Percentiles rank a stretch among this genome's conserved stretches.
These are phyloP conservation scores for Proterorhinus semilunaris DNA, from an alignment of 2,113 vertebrate species.

Conservation along the genomic window DNA sequence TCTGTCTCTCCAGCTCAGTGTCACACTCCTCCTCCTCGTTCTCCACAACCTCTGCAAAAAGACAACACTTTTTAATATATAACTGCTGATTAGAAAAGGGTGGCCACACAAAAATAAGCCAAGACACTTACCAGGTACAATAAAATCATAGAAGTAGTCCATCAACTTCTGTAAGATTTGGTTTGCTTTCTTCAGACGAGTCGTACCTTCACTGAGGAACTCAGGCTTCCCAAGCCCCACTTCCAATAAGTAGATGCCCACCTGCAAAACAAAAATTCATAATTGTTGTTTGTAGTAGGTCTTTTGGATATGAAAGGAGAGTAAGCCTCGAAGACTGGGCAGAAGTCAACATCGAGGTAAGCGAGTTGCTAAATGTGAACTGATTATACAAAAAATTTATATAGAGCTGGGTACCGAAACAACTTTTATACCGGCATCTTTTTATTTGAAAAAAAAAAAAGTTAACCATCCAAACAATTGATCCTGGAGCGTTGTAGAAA, in stretches of 20 bases:
- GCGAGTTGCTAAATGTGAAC: no score
- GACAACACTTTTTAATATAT: neutral
- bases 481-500: no score
- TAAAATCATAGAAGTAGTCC: conserved; percentile 89
- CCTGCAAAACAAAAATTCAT: conserved; percentile 67
- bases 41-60: conserved; percentile 72
- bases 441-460: no score
- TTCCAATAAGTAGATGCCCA: conserved; percentile 91
- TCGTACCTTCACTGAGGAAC: conserved; percentile 88
- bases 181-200: conserved; percentile 90
- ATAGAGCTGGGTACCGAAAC: no score
- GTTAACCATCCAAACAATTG: no score
- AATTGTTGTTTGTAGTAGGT: neutral
- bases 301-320: no score
- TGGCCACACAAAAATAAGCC: neutral
- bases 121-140: conserved; percentile 83
- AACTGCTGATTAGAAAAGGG: neutral
- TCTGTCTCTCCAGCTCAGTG: conserved; percentile 90
- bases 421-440: no score
- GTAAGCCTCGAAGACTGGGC: no score
- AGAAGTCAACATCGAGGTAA: no score
- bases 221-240: conserved; percentile 85
- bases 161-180: conserved; percentile 92
- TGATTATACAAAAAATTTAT: no score
- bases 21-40: conserved; percentile 89